Base-by-base conservation (phyloP, 2,113 vertebrate species). In the Ammospiza caudacuta region DNA sequence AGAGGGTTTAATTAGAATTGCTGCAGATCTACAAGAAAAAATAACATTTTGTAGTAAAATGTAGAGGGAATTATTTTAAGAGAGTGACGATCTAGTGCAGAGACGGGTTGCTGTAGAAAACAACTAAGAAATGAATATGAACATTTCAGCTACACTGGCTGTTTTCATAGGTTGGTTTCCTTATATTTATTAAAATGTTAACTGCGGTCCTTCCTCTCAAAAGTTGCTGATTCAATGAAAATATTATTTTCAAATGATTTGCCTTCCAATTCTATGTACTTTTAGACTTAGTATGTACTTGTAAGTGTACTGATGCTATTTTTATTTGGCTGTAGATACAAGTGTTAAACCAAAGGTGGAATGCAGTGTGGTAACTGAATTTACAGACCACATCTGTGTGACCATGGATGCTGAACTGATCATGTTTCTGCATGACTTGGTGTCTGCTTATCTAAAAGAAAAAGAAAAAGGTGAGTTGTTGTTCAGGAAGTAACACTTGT, bases 381-480 rank as follows among this genome's bases (percentile, higher is more conserved):
- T 99, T 97, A 99, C 99, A 5, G 99, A 99, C 96, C 99, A 99
- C 97, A 99, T 99, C 69, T 99, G 99, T 62, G 99, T 99, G 85
- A 99, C 99, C n/a, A 99, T 99, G 99, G 99, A 99, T 86, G 99
- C 99, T 6, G 99, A 99, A 97, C 92, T 99, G 83, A 99, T 99
- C 95, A 99, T 99, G 99, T 99, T 99, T 92, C 98, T 99, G 25
- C 99, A 99, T 41, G 99, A 99, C 92, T 97, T 99, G 92, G 99
- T 99, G 69, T 99, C 99, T 9, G 99, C 99, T 80, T 99, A 99
- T 92, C 98, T 99, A 77, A 99, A 99, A 97, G 99, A 99, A 96
- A 99, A 99, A 94, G 99, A 99, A 96, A 99, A 99, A 98, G 99
- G 99, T 99, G 82, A 66, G 97, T 79, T 59, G 15, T 33, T 77